phyloP scores from a whole-genome alignment of 2,888 invertebrate genomes.

The Dascillus cervinus region DNA sequence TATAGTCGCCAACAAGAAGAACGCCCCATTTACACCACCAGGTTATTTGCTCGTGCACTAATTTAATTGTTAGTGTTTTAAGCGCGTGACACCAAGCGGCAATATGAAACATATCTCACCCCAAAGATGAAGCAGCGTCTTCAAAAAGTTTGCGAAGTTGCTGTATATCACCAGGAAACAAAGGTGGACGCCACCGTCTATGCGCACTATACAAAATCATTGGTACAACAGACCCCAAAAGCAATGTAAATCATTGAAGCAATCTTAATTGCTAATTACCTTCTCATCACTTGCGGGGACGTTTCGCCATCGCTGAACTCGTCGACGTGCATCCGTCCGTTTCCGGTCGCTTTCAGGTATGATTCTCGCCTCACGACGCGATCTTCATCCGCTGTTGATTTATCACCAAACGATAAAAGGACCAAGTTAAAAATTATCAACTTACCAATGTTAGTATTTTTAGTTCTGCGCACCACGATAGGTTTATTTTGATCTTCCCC shows the following conservation, averaged over 20 bases:
- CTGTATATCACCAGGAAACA: conserved; percentile 71
- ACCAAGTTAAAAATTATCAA: conserved; percentile 12
- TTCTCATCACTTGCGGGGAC: conserved; percentile 50
- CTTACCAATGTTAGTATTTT: conserved; percentile 42
- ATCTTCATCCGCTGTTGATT: conserved; percentile 68
- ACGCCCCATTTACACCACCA: too few relatives aligned
- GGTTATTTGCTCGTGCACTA: too few relatives aligned
- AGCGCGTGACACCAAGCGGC: too few relatives aligned
- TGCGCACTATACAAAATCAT: conserved; percentile 50
- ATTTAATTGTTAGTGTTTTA: too few relatives aligned
- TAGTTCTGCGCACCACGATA: conserved; percentile 39
- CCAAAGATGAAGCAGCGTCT: conserved; percentile 53
- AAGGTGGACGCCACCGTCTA: conserved; percentile 78
- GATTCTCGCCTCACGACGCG: conserved; percentile 82
- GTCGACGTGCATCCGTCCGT: conserved; percentile 62
- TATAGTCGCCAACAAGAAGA: too few relatives aligned
- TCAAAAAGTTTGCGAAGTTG: conserved; percentile 71
- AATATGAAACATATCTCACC: too few relatives aligned
- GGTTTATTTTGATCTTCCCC: conserved; percentile 30
- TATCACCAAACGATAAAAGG: too few relatives aligned
- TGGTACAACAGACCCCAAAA: background rate
- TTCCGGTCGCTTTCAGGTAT: conserved; percentile 90
- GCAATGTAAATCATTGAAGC: background rate
- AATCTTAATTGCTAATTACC: conserved; percentile 43
- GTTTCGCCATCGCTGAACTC: conserved; percentile 54